These are phyloP conservation scores for Tholera decimalis DNA, from an alignment of 2,888 invertebrate genomes.

Conservation along the genomic window DNA sequence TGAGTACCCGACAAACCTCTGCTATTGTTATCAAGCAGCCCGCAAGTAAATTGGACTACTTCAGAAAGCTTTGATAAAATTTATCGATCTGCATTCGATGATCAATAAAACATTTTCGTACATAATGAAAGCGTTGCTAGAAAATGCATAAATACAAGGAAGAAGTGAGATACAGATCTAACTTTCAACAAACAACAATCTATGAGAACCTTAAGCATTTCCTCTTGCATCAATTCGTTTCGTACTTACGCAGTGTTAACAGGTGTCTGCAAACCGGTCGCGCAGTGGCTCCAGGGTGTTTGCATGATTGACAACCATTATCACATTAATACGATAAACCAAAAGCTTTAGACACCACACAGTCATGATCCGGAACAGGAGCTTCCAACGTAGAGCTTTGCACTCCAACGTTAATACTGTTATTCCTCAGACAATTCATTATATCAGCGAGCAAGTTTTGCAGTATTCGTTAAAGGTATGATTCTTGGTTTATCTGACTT, in stretches of 20 bases:
- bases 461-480: conserved; percentile 2
- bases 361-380: conserved; percentile 72
- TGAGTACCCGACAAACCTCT: conserved; percentile 68
- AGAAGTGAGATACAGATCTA: conserved; percentile 81
- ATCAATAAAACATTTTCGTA: conserved; percentile 75
- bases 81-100: conserved; percentile 77
- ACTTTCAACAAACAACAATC: conserved; percentile 85
- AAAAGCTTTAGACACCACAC: conserved; percentile 83
- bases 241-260: conserved; percentile 87
- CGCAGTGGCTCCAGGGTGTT: conserved; percentile 86
- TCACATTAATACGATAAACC: conserved; percentile 89
- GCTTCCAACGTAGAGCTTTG: conserved; percentile 73
- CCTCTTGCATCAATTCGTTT: conserved; percentile 85
- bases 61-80: conserved; percentile 74
- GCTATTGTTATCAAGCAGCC: conserved; percentile 76
- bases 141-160: conserved; percentile 84
- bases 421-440: background rate
- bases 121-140: conserved; percentile 85
- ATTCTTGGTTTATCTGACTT: conserved; percentile 62
- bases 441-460: background rate
- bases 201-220: conserved; percentile 85
- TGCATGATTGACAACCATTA: conserved; percentile 91
- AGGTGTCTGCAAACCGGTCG: conserved; percentile 85
- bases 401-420: conserved; percentile 21
- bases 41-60: conserved; percentile 70